These are phyloP conservation scores for Dryadula phaetusa DNA, from an alignment of 2,888 invertebrate species.

Conservation along the genomic window DNA sequence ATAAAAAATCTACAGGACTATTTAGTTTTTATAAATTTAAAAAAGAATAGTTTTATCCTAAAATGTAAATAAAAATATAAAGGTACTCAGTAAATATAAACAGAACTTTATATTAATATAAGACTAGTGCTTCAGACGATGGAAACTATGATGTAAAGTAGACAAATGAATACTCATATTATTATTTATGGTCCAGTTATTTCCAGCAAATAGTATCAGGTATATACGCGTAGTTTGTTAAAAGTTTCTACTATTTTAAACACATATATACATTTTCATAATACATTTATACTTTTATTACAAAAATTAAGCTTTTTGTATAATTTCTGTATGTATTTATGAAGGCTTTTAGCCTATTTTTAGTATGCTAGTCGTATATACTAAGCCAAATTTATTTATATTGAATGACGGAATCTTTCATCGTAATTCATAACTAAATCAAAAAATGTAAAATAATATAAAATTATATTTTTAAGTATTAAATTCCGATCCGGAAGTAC, in stretches of 20 bases:
- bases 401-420: too few species aligned
- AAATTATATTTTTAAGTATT: too few species aligned
- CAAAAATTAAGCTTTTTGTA: slow-evolving; percentile 17
- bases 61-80: too few species aligned
- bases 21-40: too few species aligned
- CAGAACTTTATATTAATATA: background rate
- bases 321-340: background rate
- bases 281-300: slow-evolving; percentile 23
- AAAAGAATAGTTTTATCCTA: too few species aligned
- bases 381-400: too few species aligned
- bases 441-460: too few species aligned
- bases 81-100: too few species aligned
- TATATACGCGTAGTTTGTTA: slow-evolving; percentile 10
- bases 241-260: slow-evolving; percentile 10
- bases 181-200: slow-evolving; percentile 39
- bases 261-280: slow-evolving; percentile 9
- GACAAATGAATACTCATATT: slow-evolving; percentile 50
- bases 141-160: slow-evolving; percentile 53
- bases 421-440: too few species aligned
- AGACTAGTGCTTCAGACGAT: slow-evolving; percentile 46
- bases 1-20: too few species aligned
- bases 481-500: too few species aligned
- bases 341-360: background rate
- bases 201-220: slow-evolving; percentile 27
- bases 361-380: too few species aligned